Evolutionary conservation across 2,888 invertebrate genomes (phyloP).

Genomic region (Mythimna lalbum): DNA sequence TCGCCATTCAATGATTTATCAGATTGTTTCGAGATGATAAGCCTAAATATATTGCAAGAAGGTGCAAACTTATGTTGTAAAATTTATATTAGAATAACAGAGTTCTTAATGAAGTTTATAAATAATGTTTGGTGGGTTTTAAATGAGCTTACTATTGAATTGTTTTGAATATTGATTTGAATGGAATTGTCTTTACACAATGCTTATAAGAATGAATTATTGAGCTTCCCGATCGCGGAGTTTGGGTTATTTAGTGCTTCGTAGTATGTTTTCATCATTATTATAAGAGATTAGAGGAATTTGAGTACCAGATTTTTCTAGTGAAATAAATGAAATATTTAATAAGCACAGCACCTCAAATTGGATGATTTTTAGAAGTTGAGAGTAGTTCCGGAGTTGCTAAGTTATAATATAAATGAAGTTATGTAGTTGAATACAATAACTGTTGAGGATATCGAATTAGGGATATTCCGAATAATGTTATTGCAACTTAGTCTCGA

Average conservation of each 20-base stretch:
- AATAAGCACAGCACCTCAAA: slow-evolving; percentile 60
- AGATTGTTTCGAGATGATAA: slow-evolving; percentile 40
- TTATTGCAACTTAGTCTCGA: slow-evolving; percentile 16
- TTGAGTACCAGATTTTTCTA: slow-evolving; percentile 60
- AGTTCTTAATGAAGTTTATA: slow-evolving; percentile 55
- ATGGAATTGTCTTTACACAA: slow-evolving; percentile 67
- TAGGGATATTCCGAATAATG: slow-evolving; percentile 19
- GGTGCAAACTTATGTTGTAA: slow-evolving; percentile 60
- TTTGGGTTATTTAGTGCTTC: slow-evolving; percentile 70
- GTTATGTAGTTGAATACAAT: slow-evolving; percentile 53
- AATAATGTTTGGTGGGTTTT: slow-evolving; percentile 47
- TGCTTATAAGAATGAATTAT: slow-evolving; percentile 60
- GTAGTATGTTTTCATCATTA: slow-evolving; percentile 69
- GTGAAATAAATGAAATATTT: slow-evolving; percentile 51
- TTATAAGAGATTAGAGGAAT: slow-evolving; percentile 65
- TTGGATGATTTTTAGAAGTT: slow-evolving; percentile 66
- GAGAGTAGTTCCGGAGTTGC: slow-evolving; percentile 31
- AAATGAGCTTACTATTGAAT: slow-evolving; percentile 66
- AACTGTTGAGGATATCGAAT: not conserved
- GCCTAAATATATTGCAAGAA: slow-evolving; percentile 56
- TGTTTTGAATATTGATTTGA: slow-evolving; percentile 59
- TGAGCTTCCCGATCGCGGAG: slow-evolving; percentile 64
- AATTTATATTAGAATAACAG: slow-evolving; percentile 52
- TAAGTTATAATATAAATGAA: slow-evolving; percentile 45
- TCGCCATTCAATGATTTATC: slow-evolving; percentile 47